Percentiles rank a stretch among this genome's conserved stretches.
Conservation (phyloP, 2,113 vertebrate species). For the Corynorhinus townsendii region DNA sequence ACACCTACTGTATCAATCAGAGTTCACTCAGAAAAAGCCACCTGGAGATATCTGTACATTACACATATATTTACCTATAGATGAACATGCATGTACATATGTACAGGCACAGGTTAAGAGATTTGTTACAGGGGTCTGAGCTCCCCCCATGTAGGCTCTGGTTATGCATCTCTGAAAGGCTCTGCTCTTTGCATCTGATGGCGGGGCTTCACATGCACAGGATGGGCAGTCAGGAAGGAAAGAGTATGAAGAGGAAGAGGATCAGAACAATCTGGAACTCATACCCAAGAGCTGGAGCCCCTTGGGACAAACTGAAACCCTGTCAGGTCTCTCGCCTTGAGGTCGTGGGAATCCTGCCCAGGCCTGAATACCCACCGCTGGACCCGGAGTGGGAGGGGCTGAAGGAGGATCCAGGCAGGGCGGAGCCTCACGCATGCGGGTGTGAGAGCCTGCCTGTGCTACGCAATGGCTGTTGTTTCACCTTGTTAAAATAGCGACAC, state of each 20-base stretch:
- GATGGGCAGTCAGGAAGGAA: not conserved
- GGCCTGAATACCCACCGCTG: not conserved
- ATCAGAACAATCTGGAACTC: not conserved
- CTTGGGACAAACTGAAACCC: not conserved
- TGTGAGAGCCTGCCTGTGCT: not conserved
- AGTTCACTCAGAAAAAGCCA: not conserved
- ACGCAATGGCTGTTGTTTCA: not conserved
- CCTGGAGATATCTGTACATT: not conserved
- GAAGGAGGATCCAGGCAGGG: not conserved
- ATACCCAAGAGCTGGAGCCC: not conserved
- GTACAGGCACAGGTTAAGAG: not conserved
- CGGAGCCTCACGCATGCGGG: not conserved
- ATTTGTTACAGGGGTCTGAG: not conserved
- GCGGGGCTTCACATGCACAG: not conserved
- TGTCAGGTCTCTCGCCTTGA: not conserved
- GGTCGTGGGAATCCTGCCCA: not conserved
- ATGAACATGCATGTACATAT: not conserved
- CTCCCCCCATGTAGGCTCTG: not conserved
- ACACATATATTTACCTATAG: not conserved
- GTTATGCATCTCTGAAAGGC: not conserved
- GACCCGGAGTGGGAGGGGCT: not conserved
- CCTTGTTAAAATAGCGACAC: not conserved
- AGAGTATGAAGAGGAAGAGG: not conserved
- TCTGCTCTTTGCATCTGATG: not conserved
- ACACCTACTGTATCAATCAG: not conserved